Base-by-base conservation (phyloP, 2,113 vertebrate genomes). In the Oceanodroma tethys region DNA sequence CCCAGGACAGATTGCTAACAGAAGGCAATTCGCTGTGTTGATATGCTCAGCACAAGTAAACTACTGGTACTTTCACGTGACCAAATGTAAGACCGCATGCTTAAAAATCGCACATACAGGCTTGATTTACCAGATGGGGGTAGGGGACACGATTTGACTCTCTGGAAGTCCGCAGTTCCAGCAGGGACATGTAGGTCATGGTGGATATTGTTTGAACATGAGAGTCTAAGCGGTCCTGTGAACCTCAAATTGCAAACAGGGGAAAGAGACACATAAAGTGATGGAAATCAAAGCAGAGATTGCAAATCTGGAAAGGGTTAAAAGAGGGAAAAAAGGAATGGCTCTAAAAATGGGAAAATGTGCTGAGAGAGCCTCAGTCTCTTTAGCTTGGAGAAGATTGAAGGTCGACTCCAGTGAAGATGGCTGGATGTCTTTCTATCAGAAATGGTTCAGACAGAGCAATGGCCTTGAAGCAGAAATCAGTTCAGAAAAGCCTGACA, bases 121-220 rank as follows among this genome's bases (percentile, higher is more conserved):
- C 21, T 27, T 79, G 20, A 45, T 66, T 62, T 67, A 58, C 23
- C 58, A 84, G 15, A 29, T 4, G 25, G 22, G 19, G 11, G 7
- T 29, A 19, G 9, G 6, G 11, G 11, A 34, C 43, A 53, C 0
- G 1, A 9, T 30, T 16, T 36, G 18, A 53, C 34, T 26, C n/a
- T 27, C 62, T 80, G 40, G 23, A 88, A 88, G 9, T 38, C 47
- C 63, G 20, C 62, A 85, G 2, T 45, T 88, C 34, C 36, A 79
- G n/a, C 16, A 42, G 12, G 40, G 17, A 23, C 2, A 0, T 55
- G 15, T 29, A 74, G 27, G 14, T 48, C n/a, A 50, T 88, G 32
- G 43, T 52, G 47, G 75, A 22, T 55, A 47, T 32, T 36, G 16
- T 13, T 10, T 55, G 36, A 86, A 52, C 6, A 16, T 29, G 55